A percentile compares a stretch with the other conserved stretches of the same genome.
phyloP scores from a whole-genome alignment of 2,113 vertebrate genomes.

The Eurystomus gularis region DNA sequence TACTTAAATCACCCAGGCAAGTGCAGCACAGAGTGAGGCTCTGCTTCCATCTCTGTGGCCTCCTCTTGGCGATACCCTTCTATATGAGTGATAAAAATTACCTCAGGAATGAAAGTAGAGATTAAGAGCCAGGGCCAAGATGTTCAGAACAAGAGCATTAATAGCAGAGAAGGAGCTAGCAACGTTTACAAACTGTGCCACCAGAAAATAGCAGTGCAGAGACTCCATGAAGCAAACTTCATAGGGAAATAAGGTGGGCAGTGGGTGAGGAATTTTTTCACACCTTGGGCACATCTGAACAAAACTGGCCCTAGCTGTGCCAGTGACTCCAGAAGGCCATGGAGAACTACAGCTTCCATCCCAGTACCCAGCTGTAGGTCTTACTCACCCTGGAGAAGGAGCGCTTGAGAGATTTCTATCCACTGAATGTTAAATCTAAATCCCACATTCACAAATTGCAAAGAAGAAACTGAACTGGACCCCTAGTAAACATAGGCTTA shows the following conservation, averaged over 20 bases:
- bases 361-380: background rate
- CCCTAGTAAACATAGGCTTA: background rate
- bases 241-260: background rate
- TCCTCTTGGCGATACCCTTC: background rate
- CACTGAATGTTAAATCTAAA: background rate
- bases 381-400: background rate
- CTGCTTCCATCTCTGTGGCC: background rate
- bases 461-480: background rate
- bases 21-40: background rate
- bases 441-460: background rate
- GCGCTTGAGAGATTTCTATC: background rate
- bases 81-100: background rate
- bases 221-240: background rate
- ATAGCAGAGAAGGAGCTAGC: background rate
- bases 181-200: background rate
- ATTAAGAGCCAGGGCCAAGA: background rate
- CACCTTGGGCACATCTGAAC: background rate
- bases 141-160: background rate
- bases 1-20: background rate
- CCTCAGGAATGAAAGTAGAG: background rate
- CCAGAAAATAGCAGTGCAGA: background rate
- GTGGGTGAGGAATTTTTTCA: background rate
- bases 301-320: rapidly evolving
- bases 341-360: background rate
- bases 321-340: background rate